Conservation (phyloP, 1,140 invertebrate species). For the Venturia canescens region DNA sequence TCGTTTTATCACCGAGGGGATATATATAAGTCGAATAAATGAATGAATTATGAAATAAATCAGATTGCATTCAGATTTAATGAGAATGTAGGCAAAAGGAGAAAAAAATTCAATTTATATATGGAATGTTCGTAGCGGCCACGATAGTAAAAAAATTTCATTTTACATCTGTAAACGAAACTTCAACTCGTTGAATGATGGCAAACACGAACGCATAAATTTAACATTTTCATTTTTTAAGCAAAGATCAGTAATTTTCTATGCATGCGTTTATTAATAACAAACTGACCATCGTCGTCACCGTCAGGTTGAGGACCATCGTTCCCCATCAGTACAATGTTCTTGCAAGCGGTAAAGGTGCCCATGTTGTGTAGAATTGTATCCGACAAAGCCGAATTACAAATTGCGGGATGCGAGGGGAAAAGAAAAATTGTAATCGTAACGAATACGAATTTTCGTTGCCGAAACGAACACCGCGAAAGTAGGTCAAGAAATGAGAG, state of each 20-base stretch:
- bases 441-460: background rate
- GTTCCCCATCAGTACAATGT: slow-evolving; percentile 64
- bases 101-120: slow-evolving; percentile 29
- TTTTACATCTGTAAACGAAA: background rate
- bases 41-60: too few relatives aligned
- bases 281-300: slow-evolving; percentile 66
- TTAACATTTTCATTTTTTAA: too few relatives aligned
- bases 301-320: slow-evolving; percentile 44
- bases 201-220: too few relatives aligned
- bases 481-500: slow-evolving; percentile 46
- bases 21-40: too few relatives aligned
- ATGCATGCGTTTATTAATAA: background rate
- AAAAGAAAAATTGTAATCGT: slow-evolving; percentile 19
- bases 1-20: too few relatives aligned
- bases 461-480: slow-evolving; percentile 50
- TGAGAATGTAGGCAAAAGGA: too few relatives aligned
- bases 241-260: too few relatives aligned
- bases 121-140: background rate
- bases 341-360: slow-evolving; percentile 65
- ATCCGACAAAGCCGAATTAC: slow-evolving; percentile 27
- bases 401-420: slow-evolving; percentile 42
- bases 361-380: slow-evolving; percentile 59
- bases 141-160: background rate
- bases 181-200: background rate
- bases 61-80: too few relatives aligned